Evolutionary conservation across 2,113 vertebrate genomes (phyloP), one percentile per base, ranked within the genome.

Genomic region (Trematocara zebra): DNA sequence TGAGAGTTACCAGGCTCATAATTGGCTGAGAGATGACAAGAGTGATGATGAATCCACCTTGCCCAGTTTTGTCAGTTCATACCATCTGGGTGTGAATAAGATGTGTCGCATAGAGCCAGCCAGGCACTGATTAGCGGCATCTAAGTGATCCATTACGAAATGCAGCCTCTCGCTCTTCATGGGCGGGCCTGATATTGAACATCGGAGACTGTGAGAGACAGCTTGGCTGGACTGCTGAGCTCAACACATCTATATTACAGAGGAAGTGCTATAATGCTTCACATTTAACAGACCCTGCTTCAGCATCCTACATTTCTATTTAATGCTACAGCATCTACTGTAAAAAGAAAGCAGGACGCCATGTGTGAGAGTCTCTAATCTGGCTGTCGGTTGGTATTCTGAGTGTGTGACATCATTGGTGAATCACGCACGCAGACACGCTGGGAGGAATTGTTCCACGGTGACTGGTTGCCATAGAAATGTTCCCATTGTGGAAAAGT

Each of bases 391-490:
- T 78, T 35, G 64, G 89, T 69, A 74, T 54, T 90, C 31, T 11
- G 47, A 17, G 85, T 52, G 82, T 85, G 91, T 95, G 93, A 98
- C 96, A 96, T 97, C 96, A 97, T 95, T 80, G 80, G 56, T 35
- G 89, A 83, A 94, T 96, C 95, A 95, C 91, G 94, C 96, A 95
- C 92, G 84, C 95, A 96, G 92, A 95, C 96, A 96, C 94, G 96
- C 96, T 90, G 74, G 95, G 96, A 97, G 97, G 97, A 96, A 96
- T 96, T 94, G 95, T 96, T 97, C 96, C 97, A 96, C 95, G 94
- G 97, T 95, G 97, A 97, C 97, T 93, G 89, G 97, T 98, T 99
- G 96, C 97, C 96, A 98, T 97, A 97, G 97, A 97, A 96, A 98
- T 97, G 94, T 96, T 97, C 94, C 95, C 96, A 91, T 96, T 96